Percentiles rank a stretch among this genome's conserved stretches.
Evolutionary conservation across 35 echinoderm and acorn worm genomes (phyloP).

Genomic region (Strongylocentrotus purpuratus): DNA sequence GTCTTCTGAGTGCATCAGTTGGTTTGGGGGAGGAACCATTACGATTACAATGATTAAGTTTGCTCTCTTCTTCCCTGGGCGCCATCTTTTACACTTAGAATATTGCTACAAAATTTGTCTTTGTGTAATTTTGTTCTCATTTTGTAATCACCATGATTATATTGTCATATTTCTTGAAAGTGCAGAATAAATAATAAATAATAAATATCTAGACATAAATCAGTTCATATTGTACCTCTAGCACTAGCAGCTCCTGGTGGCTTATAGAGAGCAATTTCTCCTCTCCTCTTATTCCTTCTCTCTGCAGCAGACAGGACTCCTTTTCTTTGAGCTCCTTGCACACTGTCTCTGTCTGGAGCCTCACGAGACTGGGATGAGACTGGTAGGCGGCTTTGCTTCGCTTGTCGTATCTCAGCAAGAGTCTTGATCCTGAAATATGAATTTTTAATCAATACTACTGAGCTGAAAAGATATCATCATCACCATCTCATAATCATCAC

Average conservation of each 20-base stretch:
- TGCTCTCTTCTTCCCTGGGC: no score
- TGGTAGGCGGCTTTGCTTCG: neutral
- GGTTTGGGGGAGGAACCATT: no score
- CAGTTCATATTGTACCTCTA: neutral
- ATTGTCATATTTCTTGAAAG: no score
- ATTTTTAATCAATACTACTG: neutral
- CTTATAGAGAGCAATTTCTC: slow-evolving; percentile 37
- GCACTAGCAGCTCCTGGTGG: slow-evolving; percentile 42
- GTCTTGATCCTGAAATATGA: slow-evolving; percentile 33
- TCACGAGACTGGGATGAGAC: neutral
- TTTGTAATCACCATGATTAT: no score
- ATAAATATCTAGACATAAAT: neutral
- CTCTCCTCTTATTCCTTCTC: neutral
- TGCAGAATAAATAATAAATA: no score
- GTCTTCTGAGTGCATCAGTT: no score
- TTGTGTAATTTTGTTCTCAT: no score
- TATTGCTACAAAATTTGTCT: no score
- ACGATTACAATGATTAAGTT: no score
- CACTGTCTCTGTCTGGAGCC: neutral
- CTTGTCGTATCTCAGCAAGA: slow-evolving; percentile 23
- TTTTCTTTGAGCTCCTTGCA: neutral
- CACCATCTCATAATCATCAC: no score
- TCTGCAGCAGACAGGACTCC: neutral
- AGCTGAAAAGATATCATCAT: neutral
- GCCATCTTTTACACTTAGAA: no score